These are phyloP conservation scores for Dendronephthya gigantea DNA, from an alignment of 64 coral and sea anemone genomes.

Conservation along the genomic window DNA sequence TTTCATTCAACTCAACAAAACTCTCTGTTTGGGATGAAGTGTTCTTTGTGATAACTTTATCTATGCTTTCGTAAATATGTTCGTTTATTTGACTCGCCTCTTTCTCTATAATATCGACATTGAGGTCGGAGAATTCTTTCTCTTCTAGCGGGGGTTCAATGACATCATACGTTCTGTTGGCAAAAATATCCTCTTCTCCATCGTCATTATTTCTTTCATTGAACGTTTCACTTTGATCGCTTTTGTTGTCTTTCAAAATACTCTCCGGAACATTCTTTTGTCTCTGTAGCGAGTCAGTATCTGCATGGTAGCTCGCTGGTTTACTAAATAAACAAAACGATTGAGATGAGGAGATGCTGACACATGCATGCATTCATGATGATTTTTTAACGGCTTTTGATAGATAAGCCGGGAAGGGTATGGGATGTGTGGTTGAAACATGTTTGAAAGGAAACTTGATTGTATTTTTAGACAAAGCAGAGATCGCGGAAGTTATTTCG, in stretches of 20 bases:
- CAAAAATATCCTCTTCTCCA: not conserved
- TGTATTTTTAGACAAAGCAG: too few species aligned
- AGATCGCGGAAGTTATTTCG: too few species aligned
- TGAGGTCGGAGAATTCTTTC: not conserved
- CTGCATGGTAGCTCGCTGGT: not conserved
- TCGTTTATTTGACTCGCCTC: not conserved
- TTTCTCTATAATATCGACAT: not conserved
- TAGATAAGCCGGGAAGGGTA: too few species aligned
- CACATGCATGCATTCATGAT: too few species aligned
- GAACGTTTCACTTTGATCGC: not conserved
- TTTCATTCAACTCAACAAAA: not conserved
- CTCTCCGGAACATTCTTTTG: not conserved
- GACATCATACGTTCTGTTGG: not conserved
- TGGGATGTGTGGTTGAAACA: too few species aligned
- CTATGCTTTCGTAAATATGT: slow-evolving; percentile 4
- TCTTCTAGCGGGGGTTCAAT: not conserved
- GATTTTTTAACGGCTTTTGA: too few species aligned
- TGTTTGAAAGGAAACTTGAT: too few species aligned
- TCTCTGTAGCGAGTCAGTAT: not conserved
- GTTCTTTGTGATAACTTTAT: not conserved
- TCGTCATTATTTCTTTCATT: not conserved
- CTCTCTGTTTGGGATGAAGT: not conserved
- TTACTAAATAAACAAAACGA: not conserved
- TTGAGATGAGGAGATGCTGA: not conserved
- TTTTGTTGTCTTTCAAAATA: not conserved